Evolutionary conservation across 2,113 vertebrate species (phyloP).

Genomic region (Chloroceryle aenea): DNA sequence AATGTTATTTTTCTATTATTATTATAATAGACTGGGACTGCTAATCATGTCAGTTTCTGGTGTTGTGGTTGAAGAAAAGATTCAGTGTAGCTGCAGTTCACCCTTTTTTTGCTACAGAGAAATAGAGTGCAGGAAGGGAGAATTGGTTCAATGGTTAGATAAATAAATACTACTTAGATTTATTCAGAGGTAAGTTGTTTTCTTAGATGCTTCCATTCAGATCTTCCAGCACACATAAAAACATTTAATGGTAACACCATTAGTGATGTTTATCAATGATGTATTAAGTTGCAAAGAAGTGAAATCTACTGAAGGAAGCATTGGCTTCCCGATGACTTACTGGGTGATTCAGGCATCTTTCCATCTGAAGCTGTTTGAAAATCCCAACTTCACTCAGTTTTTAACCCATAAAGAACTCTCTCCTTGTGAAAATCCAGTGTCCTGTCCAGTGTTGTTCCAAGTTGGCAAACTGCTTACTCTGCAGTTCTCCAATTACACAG

Average conservation of each 20-base stretch:
- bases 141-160: background rate
- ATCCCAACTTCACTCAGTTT: background rate
- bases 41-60: background rate
- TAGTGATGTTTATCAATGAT: background rate
- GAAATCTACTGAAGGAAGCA: background rate
- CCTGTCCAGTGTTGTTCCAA: background rate
- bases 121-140: background rate
- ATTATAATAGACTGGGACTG: background rate
- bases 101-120: background rate
- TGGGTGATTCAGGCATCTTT: background rate
- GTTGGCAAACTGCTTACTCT: background rate
- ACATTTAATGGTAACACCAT: background rate
- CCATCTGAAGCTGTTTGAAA: background rate
- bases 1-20: background rate
- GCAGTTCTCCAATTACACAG: background rate
- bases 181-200: background rate
- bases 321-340: background rate
- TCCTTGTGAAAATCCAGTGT: background rate
- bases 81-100: background rate
- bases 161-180: background rate
- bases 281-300: background rate
- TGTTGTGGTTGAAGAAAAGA: background rate
- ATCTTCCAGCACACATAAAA: background rate
- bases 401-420: background rate
- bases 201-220: background rate